These are phyloP conservation scores for Pteria penguin DNA, from an alignment of 2,888 invertebrate genomes.

Conservation along the genomic window DNA sequence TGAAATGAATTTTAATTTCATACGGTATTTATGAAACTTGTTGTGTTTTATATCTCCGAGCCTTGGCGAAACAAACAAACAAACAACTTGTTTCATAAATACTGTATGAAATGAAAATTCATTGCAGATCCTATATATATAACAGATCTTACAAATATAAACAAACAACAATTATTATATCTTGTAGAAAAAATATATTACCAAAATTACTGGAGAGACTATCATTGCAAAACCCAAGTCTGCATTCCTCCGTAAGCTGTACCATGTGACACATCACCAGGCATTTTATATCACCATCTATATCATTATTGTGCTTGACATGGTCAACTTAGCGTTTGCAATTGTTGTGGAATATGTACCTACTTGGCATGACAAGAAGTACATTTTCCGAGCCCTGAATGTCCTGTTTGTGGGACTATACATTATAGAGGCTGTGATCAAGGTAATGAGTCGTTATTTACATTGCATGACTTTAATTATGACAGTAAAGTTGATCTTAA, in stretches of 20 bases:
- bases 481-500: no score
- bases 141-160: no score
- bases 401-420: conserved; percentile 65
- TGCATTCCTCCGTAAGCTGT: conserved; percentile 33
- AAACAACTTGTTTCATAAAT: no score
- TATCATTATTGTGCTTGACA: conserved; percentile 60
- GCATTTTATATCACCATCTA: conserved; percentile 62
- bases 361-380: conserved; percentile 44
- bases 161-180: no score
- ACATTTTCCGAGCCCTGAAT: conserved; percentile 60
- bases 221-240: conserved; percentile 41
- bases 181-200: conserved; percentile 61
- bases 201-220: conserved; percentile 48
- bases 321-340: conserved; percentile 60
- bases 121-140: no score
- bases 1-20: no score
- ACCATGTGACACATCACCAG: conserved; percentile 46
- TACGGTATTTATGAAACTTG: no score
- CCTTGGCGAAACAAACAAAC: no score
- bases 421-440: conserved; percentile 64
- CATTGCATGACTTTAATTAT: no score
- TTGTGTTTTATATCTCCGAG: no score
- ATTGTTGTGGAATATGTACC: conserved; percentile 53
- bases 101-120: no score
- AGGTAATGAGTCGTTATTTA: no score